Evolutionary conservation across 2,113 vertebrate species (phyloP), one percentile per base, ranked within the genome.

Genomic region (Saguinus midas): DNA sequence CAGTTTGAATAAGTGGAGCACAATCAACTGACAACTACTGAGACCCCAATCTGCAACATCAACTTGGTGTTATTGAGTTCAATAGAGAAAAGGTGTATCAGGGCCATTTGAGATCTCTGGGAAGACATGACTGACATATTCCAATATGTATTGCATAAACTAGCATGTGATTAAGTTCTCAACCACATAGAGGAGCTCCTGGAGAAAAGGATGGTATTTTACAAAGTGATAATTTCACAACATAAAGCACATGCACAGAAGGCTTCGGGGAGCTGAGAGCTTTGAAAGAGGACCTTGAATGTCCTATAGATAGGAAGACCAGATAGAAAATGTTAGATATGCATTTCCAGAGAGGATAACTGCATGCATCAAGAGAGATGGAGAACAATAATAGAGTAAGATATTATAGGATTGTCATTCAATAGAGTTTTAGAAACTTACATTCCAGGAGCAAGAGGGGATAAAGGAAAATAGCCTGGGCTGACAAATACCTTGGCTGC

Each of bases 221-320:
- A 87, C 48, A 70, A 83, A 96, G 76, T 82, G 94, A 58, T 91
- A 96, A 96, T 80, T 96, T 43, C 35, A 66, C 76, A 92, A 72
- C 85, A 78, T 12, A 57, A 48, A 94, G 21, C 17, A 23, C 85
- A 79, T 1, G 23, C 70, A 82, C 57, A 96, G 92, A 95, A 97
- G 96, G 58, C 72, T 70, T 96, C 85, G 87, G 90, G 88, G 72
- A 94, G 61, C 35, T 84, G 21, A 76, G 25, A 81, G 73, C 61
- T 97, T 95, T 95, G 90, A 97, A 95, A 94, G 43, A 91, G 73
- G 82, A 96, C 95, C 96, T 97, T 95, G 97, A 97, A 90, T 78
- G 68, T 94, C 95, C 89, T 97, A 91, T 75, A 80, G 73, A 97
- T 81, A 93, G 73, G 94, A 90, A 95, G 55, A 94, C 20, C 61